phyloP scores from a whole-genome alignment of 2,888 invertebrate genomes.

The Gisinianus flammeolus region DNA sequence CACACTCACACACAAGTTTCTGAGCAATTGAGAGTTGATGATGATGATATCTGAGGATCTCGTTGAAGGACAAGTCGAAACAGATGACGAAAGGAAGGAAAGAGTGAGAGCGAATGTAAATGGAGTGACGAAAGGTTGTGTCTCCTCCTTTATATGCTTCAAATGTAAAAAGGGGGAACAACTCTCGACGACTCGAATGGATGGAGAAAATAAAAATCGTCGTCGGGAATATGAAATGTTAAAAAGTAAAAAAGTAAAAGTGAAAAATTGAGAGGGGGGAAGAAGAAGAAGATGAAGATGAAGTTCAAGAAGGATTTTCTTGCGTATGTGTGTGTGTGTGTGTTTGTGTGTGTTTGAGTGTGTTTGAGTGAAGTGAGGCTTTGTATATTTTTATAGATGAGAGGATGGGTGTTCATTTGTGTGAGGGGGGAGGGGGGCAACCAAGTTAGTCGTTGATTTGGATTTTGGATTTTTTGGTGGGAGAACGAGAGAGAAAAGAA shows the following conservation, averaged over 20 bases:
- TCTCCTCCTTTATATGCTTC: too few species aligned
- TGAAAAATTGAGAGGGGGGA: too few species aligned
- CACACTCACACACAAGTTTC: conserved; percentile 7
- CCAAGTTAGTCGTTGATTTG: not conserved
- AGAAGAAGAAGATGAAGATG: too few species aligned
- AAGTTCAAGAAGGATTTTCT: too few species aligned
- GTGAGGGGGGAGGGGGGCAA: not conserved
- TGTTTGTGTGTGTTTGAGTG: not conserved
- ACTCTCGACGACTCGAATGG: too few species aligned
- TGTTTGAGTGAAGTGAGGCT: not conserved
- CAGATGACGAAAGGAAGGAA: not conserved
- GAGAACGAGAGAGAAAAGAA: conserved; percentile 22
- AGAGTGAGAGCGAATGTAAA: conserved; percentile 7
- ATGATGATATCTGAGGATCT: not conserved
- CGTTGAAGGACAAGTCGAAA: not conserved
- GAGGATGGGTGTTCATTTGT: not conserved
- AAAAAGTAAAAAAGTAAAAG: too few species aligned
- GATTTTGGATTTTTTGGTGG: not conserved
- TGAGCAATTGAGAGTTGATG: not conserved
- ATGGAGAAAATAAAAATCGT: too few species aligned
- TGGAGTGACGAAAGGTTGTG: not conserved
- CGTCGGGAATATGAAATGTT: too few species aligned
- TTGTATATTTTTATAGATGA: not conserved
- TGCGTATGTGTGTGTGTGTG: not conserved
- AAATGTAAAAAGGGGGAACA: too few species aligned